phyloP scores from a whole-genome alignment of 2,888 invertebrate genomes.

The Torymus auratus region DNA sequence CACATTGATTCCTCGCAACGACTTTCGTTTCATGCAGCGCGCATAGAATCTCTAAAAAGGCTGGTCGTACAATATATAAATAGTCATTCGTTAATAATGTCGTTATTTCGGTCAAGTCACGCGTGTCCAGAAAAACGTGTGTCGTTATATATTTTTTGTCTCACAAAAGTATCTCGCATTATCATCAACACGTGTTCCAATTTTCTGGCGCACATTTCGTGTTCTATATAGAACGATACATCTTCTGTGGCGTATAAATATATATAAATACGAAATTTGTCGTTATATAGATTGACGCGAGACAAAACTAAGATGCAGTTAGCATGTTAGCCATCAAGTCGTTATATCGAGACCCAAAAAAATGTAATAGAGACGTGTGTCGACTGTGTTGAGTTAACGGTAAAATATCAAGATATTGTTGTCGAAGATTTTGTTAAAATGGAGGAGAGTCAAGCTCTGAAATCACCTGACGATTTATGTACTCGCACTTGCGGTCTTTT shows the following conservation, averaged over 20 bases:
- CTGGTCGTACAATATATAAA: conserved; percentile 25
- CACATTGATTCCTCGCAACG: conserved; percentile 53
- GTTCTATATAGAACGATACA: conserved; percentile 12
- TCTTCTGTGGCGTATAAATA: conserved; percentile 9
- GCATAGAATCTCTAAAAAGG: conserved; percentile 30
- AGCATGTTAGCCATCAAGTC: conserved; percentile 19
- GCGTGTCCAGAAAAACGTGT: conserved; percentile 31
- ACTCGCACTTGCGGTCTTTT: conserved; percentile 38
- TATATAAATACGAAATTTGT: not conserved
- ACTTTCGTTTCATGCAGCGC: conserved; percentile 46
- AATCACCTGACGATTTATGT: conserved; percentile 53
- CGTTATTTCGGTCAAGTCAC: conserved; percentile 16
- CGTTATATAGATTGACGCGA: conserved; percentile 12
- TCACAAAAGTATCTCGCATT: conserved; percentile 17
- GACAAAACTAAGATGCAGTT: conserved; percentile 12
- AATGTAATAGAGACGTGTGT: conserved; percentile 5
- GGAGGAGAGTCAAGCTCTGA: conserved; percentile 28
- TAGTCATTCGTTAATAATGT: conserved; percentile 33
- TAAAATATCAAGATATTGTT: conserved; percentile 13
- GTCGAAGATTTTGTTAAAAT: conserved; percentile 18
- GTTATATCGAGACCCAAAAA: not conserved
- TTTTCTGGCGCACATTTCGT: not conserved
- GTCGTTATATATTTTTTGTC: conserved; percentile 11
- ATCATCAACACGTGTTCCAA: conserved; percentile 27
- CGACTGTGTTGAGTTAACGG: conserved; percentile 16